A percentile compares a stretch with the other conserved stretches of the same genome.
phyloP scores from a whole-genome alignment of 2,797 vertebrate species.

The Iguana delicatissima region DNA sequence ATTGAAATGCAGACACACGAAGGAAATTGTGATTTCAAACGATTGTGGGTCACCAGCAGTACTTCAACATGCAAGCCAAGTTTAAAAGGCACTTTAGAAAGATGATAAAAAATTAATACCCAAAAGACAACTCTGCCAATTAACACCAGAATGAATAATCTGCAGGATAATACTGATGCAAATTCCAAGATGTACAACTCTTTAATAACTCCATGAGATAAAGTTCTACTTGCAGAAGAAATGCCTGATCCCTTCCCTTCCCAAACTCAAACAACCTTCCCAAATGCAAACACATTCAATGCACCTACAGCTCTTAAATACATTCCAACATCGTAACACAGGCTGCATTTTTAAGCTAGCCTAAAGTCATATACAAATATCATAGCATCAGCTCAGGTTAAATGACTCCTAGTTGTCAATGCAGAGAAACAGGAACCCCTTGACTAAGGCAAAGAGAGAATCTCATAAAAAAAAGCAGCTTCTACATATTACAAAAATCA shows the following conservation, averaged over 20 bases:
- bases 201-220: background rate
- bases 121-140: slow-evolving; percentile 57
- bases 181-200: slow-evolving; percentile 54
- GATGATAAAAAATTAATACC: slow-evolving; percentile 73
- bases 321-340: background rate
- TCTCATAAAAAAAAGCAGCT: background rate
- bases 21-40: slow-evolving; percentile 65
- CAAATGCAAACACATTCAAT: background rate
- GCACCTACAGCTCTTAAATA: background rate
- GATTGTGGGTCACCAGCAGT: slow-evolving; percentile 55
- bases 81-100: slow-evolving; percentile 67
- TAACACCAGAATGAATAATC: slow-evolving; percentile 65
- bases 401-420: background rate
- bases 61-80: slow-evolving; percentile 60
- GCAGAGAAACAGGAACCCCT: background rate
- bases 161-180: slow-evolving; percentile 53
- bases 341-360: background rate
- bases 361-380: background rate
- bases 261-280: background rate
- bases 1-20: slow-evolving; percentile 65
- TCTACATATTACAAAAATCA: background rate
- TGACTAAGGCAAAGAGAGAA: background rate
- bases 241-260: slow-evolving; percentile 16
- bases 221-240: slow-evolving; percentile 4
- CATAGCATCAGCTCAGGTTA: background rate